Conservation (phyloP, 1,140 invertebrate species). For the Diorhabda sublineata region DNA sequence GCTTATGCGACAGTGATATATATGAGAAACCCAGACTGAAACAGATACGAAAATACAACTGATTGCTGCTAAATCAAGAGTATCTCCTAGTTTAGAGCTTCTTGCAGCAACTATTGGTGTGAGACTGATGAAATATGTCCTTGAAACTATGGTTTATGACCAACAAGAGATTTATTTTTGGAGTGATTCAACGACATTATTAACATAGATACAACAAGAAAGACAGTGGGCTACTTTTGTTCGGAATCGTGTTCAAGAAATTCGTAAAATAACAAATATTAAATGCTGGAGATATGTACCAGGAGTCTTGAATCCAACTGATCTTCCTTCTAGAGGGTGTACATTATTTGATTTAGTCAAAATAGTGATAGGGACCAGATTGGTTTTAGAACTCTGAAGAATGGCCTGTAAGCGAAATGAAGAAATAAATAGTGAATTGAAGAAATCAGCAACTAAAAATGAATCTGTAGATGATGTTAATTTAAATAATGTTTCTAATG, state of each 20-base stretch:
- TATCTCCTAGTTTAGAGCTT: conserved; percentile 36
- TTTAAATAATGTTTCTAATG: no score
- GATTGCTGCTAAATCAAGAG: conserved; percentile 33
- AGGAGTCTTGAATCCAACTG: conserved; percentile 45
- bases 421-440: no score
- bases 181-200: conserved; percentile 34
- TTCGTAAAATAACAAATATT: conserved; percentile 31
- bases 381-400: neutral
- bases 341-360: conserved; percentile 34
- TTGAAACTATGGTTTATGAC: no score
- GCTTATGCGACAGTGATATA: neutral
- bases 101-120: conserved; percentile 23
- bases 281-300: conserved; percentile 43
- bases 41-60: conserved; percentile 20
- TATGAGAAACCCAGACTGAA: conserved; percentile 19
- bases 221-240: conserved; percentile 34
- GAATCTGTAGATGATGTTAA: no score
- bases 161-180: conserved; percentile 20
- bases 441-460: no score
- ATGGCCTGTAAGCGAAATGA: no score
- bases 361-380: conserved; percentile 46
- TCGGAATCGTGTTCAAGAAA: conserved; percentile 39
- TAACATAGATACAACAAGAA: conserved; percentile 32
- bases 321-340: conserved; percentile 47
- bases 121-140: conserved; percentile 5